Percentiles rank a stretch among this genome's conserved stretches.
Conservation (phyloP, 2,888 invertebrate species). For the Thyatira batis region DNA sequence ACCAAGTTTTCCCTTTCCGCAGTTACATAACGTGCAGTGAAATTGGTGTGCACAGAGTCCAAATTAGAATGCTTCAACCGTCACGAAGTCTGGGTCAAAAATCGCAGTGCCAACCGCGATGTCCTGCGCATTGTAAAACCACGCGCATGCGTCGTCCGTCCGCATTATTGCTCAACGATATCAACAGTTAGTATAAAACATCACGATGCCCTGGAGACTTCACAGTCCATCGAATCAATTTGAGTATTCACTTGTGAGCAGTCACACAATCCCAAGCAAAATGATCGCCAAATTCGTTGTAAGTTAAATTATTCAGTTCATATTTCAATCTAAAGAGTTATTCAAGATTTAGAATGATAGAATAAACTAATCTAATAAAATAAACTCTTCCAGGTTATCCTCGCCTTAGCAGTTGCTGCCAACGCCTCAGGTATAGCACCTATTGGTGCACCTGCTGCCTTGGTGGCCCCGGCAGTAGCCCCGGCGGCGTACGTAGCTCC, state of each 20-base stretch:
- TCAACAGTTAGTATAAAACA: constrained; percentile 67
- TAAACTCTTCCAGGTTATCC: constrained; percentile 57
- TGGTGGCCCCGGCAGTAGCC: constrained; percentile 83
- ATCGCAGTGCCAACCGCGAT: constrained; percentile 56
- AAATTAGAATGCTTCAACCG: constrained; percentile 74
- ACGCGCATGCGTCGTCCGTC: constrained; percentile 44
- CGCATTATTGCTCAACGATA: constrained; percentile 64
- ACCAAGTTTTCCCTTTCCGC: constrained; percentile 42
- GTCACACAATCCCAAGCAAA: constrained; percentile 71
- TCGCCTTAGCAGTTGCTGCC: constrained; percentile 58
- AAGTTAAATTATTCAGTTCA: constrained; percentile 33
- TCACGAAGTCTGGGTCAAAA: constrained; percentile 72
- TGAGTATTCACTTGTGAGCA: constrained; percentile 63
- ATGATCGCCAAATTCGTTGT: constrained; percentile 81
- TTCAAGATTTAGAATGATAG: background rate
- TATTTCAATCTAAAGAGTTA: too few relatives aligned
- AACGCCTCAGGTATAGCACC: constrained; percentile 64
- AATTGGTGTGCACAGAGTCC: constrained; percentile 66
- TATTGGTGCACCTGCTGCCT: constrained; percentile 74
- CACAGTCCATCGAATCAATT: constrained; percentile 67
- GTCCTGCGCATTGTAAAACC: constrained; percentile 67
- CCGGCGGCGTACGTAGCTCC: constrained; percentile 85
- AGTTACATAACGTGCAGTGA: constrained; percentile 72
- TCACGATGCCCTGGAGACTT: constrained; percentile 61
- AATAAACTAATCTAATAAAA: constrained; percentile 1